Percentiles rank a stretch among this genome's conserved stretches.
Conservation (phyloP, 2,113 vertebrate species). For the Clinocottus analis region DNA sequence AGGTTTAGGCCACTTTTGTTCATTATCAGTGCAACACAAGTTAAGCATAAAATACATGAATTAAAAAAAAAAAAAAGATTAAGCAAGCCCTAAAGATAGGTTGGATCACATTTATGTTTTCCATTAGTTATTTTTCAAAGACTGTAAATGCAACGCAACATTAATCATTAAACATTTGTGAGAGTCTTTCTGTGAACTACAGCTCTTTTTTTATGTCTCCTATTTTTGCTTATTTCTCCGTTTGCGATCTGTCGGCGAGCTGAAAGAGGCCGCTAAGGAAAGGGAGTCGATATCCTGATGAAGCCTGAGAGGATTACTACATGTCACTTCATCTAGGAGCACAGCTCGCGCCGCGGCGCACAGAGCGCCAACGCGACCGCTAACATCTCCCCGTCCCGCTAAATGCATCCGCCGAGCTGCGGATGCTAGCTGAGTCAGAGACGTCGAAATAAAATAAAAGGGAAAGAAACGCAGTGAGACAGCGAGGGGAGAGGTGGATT, state of each 20-base stretch:
- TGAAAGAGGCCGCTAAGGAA: slow-evolving; percentile 49
- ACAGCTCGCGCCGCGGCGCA: slow-evolving; percentile 30
- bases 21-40: slow-evolving; percentile 64
- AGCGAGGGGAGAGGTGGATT: slow-evolving; percentile 49
- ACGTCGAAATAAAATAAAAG: slow-evolving; percentile 17
- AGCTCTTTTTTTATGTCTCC: not conserved
- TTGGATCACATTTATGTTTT: slow-evolving; percentile 55
- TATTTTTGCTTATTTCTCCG: slow-evolving; percentile 15
- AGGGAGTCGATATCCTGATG: slow-evolving; percentile 66
- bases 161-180: slow-evolving; percentile 41
- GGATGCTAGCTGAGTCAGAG: slow-evolving; percentile 27
- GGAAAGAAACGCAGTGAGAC: slow-evolving; percentile 6
- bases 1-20: slow-evolving; percentile 70
- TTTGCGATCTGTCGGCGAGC: not conserved
- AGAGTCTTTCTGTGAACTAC: slow-evolving; percentile 17
- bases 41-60: slow-evolving; percentile 53
- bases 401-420: slow-evolving; percentile 42
- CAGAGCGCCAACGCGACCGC: slow-evolving; percentile 14
- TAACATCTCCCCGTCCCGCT: slow-evolving; percentile 31
- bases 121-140: slow-evolving; percentile 45
- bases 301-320: slow-evolving; percentile 69
- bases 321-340: slow-evolving; percentile 66
- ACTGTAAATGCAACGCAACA: slow-evolving; percentile 40
- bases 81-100: slow-evolving; percentile 31
- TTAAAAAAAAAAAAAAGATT: slow-evolving; percentile 45